Evolutionary conservation across 2,888 invertebrate genomes (phyloP).

Genomic region (Selenia dentaria): DNA sequence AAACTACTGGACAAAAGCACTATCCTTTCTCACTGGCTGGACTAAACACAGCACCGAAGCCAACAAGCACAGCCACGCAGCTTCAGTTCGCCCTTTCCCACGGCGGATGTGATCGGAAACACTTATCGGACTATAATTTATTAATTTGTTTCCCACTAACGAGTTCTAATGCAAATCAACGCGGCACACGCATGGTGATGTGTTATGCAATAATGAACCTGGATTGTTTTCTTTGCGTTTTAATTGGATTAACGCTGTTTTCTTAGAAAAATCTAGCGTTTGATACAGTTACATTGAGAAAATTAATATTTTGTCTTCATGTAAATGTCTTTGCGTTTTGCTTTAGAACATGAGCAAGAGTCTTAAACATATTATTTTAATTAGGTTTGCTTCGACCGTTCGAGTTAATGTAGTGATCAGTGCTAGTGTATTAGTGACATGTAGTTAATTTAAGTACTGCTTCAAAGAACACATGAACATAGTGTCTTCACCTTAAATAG

Average conservation of each 20-base stretch:
- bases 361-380: too few relatives aligned
- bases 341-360: too few relatives aligned
- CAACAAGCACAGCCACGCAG: conserved; percentile 7
- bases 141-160: conserved; percentile 80
- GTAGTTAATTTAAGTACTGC: too few relatives aligned
- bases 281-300: too few relatives aligned
- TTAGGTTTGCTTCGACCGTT: too few relatives aligned
- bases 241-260: conserved; percentile 17
- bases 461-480: too few relatives aligned
- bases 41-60: conserved; percentile 6
- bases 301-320: too few relatives aligned
- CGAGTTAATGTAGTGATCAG: too few relatives aligned
- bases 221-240: conserved; percentile 37
- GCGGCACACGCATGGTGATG: conserved; percentile 50
- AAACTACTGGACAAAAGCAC: conserved; percentile 1
- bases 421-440: too few relatives aligned
- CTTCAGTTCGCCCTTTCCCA: conserved; percentile 58
- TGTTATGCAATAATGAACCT: conserved; percentile 47
- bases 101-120: conserved; percentile 64
- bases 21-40: background rate
- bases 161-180: conserved; percentile 65
- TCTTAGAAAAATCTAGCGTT: conserved; percentile 4
- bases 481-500: too few relatives aligned
- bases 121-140: conserved; percentile 66
- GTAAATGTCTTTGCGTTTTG: too few relatives aligned